Base-by-base conservation (phyloP, 1,140 invertebrate species). In the Neodiprion fabricii region DNA sequence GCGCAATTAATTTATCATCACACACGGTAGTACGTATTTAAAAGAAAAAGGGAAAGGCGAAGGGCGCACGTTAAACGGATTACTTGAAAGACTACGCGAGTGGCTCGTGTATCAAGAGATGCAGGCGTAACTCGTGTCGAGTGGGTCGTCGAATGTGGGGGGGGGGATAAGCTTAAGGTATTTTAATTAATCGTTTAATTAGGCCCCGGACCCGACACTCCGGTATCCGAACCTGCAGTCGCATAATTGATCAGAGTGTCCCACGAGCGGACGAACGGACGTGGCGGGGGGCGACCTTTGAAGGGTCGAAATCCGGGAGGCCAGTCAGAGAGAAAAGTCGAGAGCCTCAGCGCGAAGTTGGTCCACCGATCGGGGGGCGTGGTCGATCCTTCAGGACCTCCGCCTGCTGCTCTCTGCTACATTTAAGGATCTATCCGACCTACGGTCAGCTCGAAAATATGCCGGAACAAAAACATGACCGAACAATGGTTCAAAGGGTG, bases 171-270 rank as follows among this genome's bases (percentile, higher is more conserved):
- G 11, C n/a, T 9, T 61, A 61, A 61, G n/a, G 5, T 61, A 61
- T 61, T 61, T 61, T 8, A 61, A 61, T 61, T 61, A 61, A 61
- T 61, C 53, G 53, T 61, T 61, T 61, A 61, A 61, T 61, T 61
- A 61, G 53, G 53, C n/a, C 53, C 53, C 53, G 53, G 11, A 61
- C 28, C 28, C 11, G 11, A 5, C 53, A 61, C 53, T 12, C 53
- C 5, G 9, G 9, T 12, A 61, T 61, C 53, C 11, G 53, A 61
- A 17, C n/a, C 11, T 61, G 11, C 53, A 17, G 53, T 61, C 11
- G 7, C 53, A 61, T 61, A 61, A 61, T 61, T 61, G 53, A 61
- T 61, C 9, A 61, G 53, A 61, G 53, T 61, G 53, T 61, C 53
- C n/a, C 11, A 61, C 53, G 28, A 40, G 5, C 28, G 28, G 28